Evolutionary conservation across 2,797 vertebrate species (phyloP).

Genomic region (Furcifer pardalis): DNA sequence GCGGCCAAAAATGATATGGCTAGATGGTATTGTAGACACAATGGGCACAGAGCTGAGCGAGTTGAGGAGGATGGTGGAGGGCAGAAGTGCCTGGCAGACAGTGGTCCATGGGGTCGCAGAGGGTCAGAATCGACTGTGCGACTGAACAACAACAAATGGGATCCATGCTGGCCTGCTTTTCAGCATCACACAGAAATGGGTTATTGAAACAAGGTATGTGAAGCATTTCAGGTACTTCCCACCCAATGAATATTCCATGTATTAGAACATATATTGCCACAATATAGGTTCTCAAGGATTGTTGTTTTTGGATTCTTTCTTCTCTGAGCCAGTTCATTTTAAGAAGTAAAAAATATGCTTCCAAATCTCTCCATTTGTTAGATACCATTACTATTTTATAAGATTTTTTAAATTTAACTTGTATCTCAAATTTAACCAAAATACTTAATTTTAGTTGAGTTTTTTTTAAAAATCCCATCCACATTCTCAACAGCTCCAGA

Average conservation of each 20-base stretch:
- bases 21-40: too few relatives aligned
- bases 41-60: too few relatives aligned
- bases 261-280: not conserved
- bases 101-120: too few relatives aligned
- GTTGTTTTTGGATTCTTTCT: not conserved
- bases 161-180: too few relatives aligned
- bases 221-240: not conserved
- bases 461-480: not conserved
- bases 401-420: too few relatives aligned
- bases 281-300: not conserved
- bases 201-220: not conserved
- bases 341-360: not conserved
- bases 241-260: not conserved
- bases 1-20: too few relatives aligned
- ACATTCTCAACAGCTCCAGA: not conserved
- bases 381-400: not conserved
- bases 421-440: not conserved
- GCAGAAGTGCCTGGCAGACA: too few relatives aligned
- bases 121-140: too few relatives aligned
- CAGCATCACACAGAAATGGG: not conserved
- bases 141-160: too few relatives aligned
- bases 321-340: too few relatives aligned
- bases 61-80: too few relatives aligned
- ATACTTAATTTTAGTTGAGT: not conserved
- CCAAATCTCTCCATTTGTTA: too few relatives aligned